Base-by-base conservation (phyloP, 92 coral and sea anemone genomes). In the Palythoa grandiflora region DNA sequence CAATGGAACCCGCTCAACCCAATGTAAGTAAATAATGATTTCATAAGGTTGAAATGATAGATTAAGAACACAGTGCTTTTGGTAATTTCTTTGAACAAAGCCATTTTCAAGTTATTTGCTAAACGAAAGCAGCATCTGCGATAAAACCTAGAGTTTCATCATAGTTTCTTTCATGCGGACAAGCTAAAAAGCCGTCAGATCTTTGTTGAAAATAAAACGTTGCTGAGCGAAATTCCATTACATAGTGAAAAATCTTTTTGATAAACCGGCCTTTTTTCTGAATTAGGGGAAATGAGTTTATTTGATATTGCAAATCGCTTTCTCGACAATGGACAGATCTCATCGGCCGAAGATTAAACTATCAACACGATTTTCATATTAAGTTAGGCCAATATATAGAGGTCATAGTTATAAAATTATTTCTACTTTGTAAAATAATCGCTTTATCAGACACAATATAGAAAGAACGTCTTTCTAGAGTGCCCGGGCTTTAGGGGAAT, bases 1-100 rank as follows among this genome's bases (percentile, higher is more conserved):
- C 75, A 70, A 70, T 70, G 75, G 75, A 70, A 70, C 38, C 47
- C 75, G 10, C 75, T 70, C 48, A 70, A 38, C 47, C 75, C 75
- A 36, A 36, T 35, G 75, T 70, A 70, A 70, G 75, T 70, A 70
- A 70, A 59, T 14, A 1, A 59, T 1, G 3, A 17, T 13, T 70
- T 70, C 4, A 9, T 10, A 28, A 35, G 4, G 15, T 35, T 70
- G 10, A 1, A 12, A 4, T 11, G 28, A 10, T 11, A 8, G 75
- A 35, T 36, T 1, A 35, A 70, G 35, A n/a, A 63, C 6, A 17
- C 20, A 7, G 1, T 4, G n/a, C 21, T n/a, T 3, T 7, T 59
- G 14, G 36, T 21, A 4, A 16, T 63, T 7, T 17, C 70, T 4
- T n/a, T n/a, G 20, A 5, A 63, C 20, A 63, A n/a, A n/a, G 21